These are phyloP conservation scores for Peromyscus eremicus DNA, from an alignment of 2,797 vertebrate species.

Conservation along the genomic window DNA sequence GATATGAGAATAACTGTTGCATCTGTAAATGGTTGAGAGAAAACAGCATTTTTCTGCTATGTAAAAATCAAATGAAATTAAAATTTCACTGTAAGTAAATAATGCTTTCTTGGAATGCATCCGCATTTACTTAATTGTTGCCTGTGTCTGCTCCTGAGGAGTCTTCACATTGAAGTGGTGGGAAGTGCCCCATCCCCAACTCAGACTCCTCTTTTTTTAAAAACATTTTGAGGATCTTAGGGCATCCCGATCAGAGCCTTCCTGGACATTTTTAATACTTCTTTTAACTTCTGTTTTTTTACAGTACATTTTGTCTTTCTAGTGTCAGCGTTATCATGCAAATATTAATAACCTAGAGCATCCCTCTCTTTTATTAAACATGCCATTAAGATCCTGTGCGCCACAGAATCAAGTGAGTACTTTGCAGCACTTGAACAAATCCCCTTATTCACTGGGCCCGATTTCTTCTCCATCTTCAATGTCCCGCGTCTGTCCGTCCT, in stretches of 20 bases:
- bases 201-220: not conserved
- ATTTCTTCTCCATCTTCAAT: not conserved
- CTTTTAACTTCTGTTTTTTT: not conserved
- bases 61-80: not conserved
- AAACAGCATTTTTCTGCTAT: not conserved
- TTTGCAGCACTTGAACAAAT: slow-evolving; percentile 11
- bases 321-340: not conserved
- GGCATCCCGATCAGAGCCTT: not conserved
- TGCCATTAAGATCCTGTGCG: not conserved
- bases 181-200: not conserved
- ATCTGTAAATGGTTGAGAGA: not conserved
- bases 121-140: not conserved
- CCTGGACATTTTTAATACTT: slow-evolving; percentile 10
- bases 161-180: too few species aligned
- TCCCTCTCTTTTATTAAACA: slow-evolving; percentile 25
- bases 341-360: not conserved
- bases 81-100: not conserved
- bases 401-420: slow-evolving; percentile 4
- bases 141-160: not conserved
- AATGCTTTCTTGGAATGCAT: not conserved
- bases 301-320: not conserved
- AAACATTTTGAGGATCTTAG: not conserved
- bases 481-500: not conserved
- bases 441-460: slow-evolving; percentile 32
- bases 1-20: not conserved